These are phyloP conservation scores for Prosopocoilus inquinatus DNA, from an alignment of 2,888 invertebrate species.

Conservation along the genomic window DNA sequence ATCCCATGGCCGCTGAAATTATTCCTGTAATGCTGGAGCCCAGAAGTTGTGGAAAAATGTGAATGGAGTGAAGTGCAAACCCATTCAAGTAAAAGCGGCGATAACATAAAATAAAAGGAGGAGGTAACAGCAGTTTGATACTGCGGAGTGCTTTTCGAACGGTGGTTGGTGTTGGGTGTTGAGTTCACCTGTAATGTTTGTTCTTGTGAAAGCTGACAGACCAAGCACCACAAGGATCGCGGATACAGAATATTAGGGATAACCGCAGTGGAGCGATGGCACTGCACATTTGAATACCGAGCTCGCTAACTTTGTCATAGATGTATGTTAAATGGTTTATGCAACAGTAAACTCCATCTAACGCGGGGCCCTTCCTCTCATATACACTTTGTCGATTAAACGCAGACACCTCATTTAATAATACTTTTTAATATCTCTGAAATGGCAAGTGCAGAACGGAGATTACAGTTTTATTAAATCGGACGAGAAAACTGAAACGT, in stretches of 20 bases:
- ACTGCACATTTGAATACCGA: conserved; percentile 33
- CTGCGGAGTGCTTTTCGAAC: no score
- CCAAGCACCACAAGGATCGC: conserved; percentile 19
- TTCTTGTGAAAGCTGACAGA: conserved; percentile 18
- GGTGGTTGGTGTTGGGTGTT: neutral
- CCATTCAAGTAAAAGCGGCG: no score
- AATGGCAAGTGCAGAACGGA: no score
- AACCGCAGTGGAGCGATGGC: conserved; percentile 28
- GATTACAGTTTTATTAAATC: no score
- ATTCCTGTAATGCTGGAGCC: no score
- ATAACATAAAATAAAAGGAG: no score
- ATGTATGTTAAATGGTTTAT: conserved; percentile 51
- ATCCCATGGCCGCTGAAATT: no score
- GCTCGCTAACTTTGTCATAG: conserved; percentile 44
- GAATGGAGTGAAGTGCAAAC: no score
- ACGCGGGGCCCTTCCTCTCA: conserved; percentile 23
- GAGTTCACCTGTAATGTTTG: conserved; percentile 26
- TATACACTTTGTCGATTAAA: neutral
- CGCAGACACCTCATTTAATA: neutral
- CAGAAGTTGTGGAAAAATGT: no score
- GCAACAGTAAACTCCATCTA: conserved; percentile 46
- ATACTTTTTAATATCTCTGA: no score
- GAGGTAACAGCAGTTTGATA: no score
- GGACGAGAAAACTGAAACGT: no score
- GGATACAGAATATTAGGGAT: conserved; percentile 25